Evolutionary conservation across 1,140 invertebrate genomes (phyloP), one percentile per base, ranked within the genome.

Genomic region (Ptiloglossa arizonensis): DNA sequence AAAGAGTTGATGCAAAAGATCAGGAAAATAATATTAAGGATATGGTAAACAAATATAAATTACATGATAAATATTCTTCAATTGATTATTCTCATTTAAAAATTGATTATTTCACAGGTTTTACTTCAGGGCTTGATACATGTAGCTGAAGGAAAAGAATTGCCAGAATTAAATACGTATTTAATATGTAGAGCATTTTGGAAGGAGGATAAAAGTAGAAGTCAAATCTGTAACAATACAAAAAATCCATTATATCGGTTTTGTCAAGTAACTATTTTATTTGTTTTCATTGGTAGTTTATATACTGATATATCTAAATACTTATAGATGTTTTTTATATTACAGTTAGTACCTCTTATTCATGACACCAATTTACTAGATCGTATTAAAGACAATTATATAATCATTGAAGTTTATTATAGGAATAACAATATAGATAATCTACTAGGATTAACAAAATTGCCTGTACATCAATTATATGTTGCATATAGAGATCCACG

Each of bases 381-480:
- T 54, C 91, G 93, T 74, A 92, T 94, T 9, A 92, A 93, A 78
- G 92, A 94, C 48, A 95, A 95, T 87, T 93, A 92, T 72, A 91
- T 94, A 79, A 87, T 93, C 3, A 85, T 94, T n/a, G 94, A 95
- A 54, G 71, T 85, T 83, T 89, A 94, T 60, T 94, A 93, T 79
- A 91, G 92, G 15, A 92, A 90, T 67, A 64, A 71, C 17, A 77
- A 87, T 29, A 78, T 81, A 48, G 92, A 93, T 79, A 87, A 73
- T 77, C 66, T 94, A 22, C 86, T 94, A 38, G 94, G 94, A 38
- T 90, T 94, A 57, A 90, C 93, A 5, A 94, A 94, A 86, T 80
- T 95, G 48, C 90, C 94, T 9, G 86, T 95, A 44, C 94, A 95
- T 88, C 94, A 95, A 64, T 92, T 95, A 81, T 95, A 93, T 77